phyloP scores from a whole-genome alignment of 2,113 vertebrate genomes.

The Spizaetus ornatus region DNA sequence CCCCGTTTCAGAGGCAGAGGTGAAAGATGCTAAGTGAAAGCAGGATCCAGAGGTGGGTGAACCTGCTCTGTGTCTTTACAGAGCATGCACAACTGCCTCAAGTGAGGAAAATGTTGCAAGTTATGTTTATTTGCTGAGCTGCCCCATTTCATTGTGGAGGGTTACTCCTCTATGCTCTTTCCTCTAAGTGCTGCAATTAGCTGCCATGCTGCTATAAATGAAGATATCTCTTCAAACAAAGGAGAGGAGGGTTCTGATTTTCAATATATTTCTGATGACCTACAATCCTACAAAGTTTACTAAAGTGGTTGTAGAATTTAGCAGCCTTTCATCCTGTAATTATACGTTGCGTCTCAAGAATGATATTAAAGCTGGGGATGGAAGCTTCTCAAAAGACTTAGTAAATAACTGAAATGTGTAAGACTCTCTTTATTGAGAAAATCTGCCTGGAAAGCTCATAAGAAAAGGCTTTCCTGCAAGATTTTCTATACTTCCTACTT shows the following conservation, averaged over 20 bases:
- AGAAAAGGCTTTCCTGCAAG: constrained; percentile 56
- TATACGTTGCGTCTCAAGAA: not conserved
- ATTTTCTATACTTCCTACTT: constrained; percentile 56
- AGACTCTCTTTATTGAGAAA: constrained; percentile 38
- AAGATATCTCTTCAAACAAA: not conserved
- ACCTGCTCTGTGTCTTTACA: not conserved
- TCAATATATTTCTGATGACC: not conserved
- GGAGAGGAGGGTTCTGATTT: not conserved
- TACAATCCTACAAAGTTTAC: not conserved
- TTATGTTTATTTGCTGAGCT: not conserved
- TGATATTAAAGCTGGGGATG: not conserved
- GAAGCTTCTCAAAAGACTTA: not conserved
- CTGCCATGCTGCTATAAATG: not conserved
- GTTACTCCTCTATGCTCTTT: not conserved
- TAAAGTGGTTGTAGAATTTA: not conserved
- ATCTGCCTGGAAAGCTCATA: constrained; percentile 57
- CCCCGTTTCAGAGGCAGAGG: not conserved
- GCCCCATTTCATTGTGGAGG: not conserved
- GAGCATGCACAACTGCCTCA: not conserved
- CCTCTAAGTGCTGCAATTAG: not conserved
- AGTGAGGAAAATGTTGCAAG: not conserved
- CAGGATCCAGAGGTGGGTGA: not conserved
- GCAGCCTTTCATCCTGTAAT: constrained; percentile 1
- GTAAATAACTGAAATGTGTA: not conserved
- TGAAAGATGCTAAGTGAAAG: not conserved